Evolutionary conservation across 2,888 invertebrate species (phyloP), one percentile per base, ranked within the genome.

Genomic region (Imbricaverruca yamaguchii): DNA sequence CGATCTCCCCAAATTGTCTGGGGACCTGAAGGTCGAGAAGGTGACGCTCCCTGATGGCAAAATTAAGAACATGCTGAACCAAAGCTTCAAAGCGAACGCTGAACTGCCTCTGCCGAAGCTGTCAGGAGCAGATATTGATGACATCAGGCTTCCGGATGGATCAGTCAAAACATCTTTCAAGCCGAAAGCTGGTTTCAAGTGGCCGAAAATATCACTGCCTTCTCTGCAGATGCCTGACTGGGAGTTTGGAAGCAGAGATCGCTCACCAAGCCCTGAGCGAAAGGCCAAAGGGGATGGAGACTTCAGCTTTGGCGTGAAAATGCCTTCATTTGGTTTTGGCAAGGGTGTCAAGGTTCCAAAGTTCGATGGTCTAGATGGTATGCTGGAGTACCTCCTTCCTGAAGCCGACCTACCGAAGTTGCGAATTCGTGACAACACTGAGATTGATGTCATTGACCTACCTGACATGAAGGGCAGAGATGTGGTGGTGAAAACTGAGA

Each of bases 371-470:
- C 8, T 78, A 4, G 78, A 78, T 13, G 23, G 21, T 12, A 39
- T 78, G n/a, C 15, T 78, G 8, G 78, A 10, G 1, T 78, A 78
- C 15, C 23, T 78, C 6, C 23, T 78, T n/a, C 57, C 78, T 4
- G 78, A 78, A 15, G 7, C 21, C 0, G 78, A 78, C 2, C 12
- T 78, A 21, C 56, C 78, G 0, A 78, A 56, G 13, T 21, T 78
- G n/a, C n/a, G 78, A 0, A 57, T 78, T 6, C 78, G 78, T 21
- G 78, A 78, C 57, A 57, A 57, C 57, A 78, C 78, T 8, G 78
- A 78, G 13, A 57, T 78, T n/a, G 57, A 78, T 15, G 78, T 78
- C 23, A 23, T 78, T 56, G 78, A 78, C 23, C 11, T 56, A 2
- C 78, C 78, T 4, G 57, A 57, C 8, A n/a, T 21, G n/a, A n/a